Conservation (phyloP, 1,140 invertebrate species). For the Homarus americanus region DNA sequence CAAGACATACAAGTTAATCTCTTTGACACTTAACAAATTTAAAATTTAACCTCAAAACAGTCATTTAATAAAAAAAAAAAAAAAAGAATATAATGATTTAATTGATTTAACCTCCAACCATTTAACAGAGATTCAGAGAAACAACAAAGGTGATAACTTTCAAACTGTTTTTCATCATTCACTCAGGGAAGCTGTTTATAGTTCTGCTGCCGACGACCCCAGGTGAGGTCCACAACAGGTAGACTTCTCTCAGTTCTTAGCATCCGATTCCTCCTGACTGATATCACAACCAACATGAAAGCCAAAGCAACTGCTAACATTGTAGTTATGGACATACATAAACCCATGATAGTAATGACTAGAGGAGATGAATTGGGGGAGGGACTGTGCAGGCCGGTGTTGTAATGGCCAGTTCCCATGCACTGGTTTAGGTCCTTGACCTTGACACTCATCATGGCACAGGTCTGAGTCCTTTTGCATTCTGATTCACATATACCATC, state of each 20-base stretch:
- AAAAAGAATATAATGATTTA: too few relatives aligned
- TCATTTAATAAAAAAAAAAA: neutral
- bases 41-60: too few relatives aligned
- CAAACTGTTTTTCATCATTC: too few relatives aligned
- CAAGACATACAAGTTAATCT: too few relatives aligned
- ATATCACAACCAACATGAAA: constrained; percentile 26
- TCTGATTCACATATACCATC: constrained; percentile 54
- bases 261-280: constrained; percentile 17
- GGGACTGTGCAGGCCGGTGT: neutral
- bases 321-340: constrained; percentile 27
- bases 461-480: constrained; percentile 68
- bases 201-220: neutral
- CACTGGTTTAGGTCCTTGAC: constrained; percentile 55
- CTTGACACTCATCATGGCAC: constrained; percentile 67
- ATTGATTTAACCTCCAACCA: too few relatives aligned
- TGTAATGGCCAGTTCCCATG: constrained; percentile 28
- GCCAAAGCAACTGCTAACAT: constrained; percentile 30
- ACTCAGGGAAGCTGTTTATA: constrained; percentile 10
- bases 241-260: neutral
- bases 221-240: neutral
- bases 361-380: constrained; percentile 8
- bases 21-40: too few relatives aligned
- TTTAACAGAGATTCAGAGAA: too few relatives aligned
- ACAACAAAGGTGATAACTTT: too few relatives aligned
- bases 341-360: constrained; percentile 6